Evolutionary conservation across 2,113 vertebrate species (phyloP).

Genomic region (crab-eating macaque (Macaca fascicularis)): DNA sequence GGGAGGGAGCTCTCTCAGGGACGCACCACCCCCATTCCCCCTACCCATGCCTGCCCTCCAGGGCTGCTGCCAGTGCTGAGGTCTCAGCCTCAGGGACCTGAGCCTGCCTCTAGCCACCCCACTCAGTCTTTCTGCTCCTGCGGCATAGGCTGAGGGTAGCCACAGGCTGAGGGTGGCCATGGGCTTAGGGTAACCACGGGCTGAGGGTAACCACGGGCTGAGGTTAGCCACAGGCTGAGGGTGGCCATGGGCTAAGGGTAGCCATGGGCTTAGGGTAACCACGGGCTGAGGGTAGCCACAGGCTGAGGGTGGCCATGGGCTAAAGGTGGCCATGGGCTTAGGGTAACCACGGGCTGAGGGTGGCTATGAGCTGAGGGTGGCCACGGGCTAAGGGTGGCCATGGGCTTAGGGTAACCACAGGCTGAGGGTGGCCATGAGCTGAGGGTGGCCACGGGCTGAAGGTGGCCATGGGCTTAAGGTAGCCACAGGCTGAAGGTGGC

Average conservation of each 20-base stretch:
- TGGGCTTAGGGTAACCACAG: fast-evolving
- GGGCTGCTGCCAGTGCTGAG: fast-evolving
- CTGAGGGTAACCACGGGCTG: fast-evolving
- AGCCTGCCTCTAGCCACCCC: background rate
- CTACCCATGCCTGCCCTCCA: background rate
- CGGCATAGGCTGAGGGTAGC: background rate
- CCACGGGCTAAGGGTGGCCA: fast-evolving
- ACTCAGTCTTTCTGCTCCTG: background rate
- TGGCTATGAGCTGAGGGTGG: too few species aligned
- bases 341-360: fast-evolving
- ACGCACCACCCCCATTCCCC: background rate
- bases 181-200: fast-evolving
- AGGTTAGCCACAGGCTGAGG: fast-evolving
- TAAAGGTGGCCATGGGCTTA: background rate
- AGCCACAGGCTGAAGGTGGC: too few species aligned
- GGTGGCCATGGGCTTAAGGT: fast-evolving
- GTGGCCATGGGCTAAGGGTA: fast-evolving
- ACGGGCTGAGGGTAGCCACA: too few species aligned
- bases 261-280: fast-evolving
- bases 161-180: too few species aligned
- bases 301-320: too few species aligned
- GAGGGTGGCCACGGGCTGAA: fast-evolving
- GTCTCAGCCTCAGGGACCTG: background rate
- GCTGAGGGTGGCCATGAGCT: too few species aligned
- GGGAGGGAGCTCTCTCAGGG: background rate